phyloP scores from a whole-genome alignment of 37 sponge, comb jelly and placozoan genomes.

The Ephydatia muelleri region DNA sequence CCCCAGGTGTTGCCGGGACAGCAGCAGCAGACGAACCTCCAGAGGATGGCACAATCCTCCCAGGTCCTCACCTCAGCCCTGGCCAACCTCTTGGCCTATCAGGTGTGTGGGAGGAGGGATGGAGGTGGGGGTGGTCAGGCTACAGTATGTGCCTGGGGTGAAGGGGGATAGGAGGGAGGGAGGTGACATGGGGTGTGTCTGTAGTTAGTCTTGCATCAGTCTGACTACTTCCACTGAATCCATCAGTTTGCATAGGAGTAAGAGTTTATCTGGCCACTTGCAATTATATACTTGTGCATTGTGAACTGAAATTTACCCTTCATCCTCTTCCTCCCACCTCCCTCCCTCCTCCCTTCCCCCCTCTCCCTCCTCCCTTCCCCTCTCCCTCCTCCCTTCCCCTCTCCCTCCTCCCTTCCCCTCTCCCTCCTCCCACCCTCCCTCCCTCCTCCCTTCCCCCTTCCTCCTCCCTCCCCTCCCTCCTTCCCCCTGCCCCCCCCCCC shows the following conservation, averaged over 20 bases:
- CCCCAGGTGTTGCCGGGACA: constrained; percentile 30
- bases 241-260: neutral
- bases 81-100: constrained; percentile 63
- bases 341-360: neutral
- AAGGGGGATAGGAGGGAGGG: neutral
- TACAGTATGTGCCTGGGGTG: neutral
- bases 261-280: neutral
- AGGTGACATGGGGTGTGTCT: neutral
- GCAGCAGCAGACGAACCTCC: constrained; percentile 61
- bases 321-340: neutral
- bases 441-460: neutral
- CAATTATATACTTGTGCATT: neutral
- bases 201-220: neutral
- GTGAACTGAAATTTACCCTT: neutral
- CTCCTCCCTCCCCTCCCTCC: neutral
- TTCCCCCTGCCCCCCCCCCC: neutral
- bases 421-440: neutral
- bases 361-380: neutral
- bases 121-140: neutral
- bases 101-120: constrained; percentile 32
- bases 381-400: neutral
- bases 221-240: too few species aligned
- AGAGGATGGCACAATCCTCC: constrained; percentile 65
- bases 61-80: constrained; percentile 66
- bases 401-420: neutral